These are phyloP conservation scores for Cervus canadensis DNA, from an alignment of 2,113 vertebrate species.

Conservation along the genomic window DNA sequence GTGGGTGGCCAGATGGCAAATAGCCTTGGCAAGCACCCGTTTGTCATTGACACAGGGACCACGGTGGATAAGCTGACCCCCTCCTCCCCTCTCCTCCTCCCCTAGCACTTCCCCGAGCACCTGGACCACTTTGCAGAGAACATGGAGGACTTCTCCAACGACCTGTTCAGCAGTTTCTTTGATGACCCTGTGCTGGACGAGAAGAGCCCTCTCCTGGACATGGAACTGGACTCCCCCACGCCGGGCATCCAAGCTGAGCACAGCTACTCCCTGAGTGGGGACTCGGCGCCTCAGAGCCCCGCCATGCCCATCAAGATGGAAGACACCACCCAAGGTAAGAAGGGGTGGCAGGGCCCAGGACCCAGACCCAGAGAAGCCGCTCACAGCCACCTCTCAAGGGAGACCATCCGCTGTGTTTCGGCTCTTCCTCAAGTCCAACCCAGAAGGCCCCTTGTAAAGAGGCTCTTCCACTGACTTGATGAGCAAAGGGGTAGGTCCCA, in stretches of 20 bases:
- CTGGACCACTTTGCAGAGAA: conserved; percentile 95
- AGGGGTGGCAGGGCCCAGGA: background rate
- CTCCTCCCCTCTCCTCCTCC: background rate
- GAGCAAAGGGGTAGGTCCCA: background rate
- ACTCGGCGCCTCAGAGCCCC: conserved; percentile 98
- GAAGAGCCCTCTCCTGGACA: conserved; percentile 91
- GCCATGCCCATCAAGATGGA: conserved; percentile 95
- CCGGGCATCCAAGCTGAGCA: conserved; percentile 98
- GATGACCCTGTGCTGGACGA: conserved; percentile 95
- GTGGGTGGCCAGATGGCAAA: background rate
- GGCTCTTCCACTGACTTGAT: background rate
- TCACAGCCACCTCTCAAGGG: background rate
- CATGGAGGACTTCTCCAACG: conserved; percentile 98
- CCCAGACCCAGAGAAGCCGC: background rate
- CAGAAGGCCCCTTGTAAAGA: background rate
- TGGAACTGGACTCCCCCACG: conserved; percentile 93
- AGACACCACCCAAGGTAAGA: conserved; percentile 88
- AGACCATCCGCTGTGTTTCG: background rate
- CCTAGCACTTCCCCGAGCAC: conserved; percentile 84
- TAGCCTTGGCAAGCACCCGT: background rate
- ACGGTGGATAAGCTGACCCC: background rate
- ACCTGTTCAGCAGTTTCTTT: conserved; percentile 98
- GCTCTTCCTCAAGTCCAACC: background rate
- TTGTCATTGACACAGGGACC: background rate
- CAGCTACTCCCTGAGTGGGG: conserved; percentile 97